Base-by-base conservation (phyloP, 2,113 vertebrate species). In the Melozone crissalis region DNA sequence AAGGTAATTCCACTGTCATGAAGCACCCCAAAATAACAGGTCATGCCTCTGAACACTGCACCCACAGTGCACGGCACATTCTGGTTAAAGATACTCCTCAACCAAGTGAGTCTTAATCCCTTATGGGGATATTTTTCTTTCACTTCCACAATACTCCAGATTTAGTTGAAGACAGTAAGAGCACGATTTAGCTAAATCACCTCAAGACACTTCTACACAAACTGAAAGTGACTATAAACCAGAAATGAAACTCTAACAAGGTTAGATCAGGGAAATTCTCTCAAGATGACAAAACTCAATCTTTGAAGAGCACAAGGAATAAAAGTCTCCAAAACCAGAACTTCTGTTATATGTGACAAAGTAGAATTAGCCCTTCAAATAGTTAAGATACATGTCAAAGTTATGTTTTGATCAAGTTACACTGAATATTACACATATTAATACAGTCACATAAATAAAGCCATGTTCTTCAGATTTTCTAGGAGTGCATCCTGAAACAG, bases 31-130 rank as follows among this genome's bases (percentile, higher is more conserved):
- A 51, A 76, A 22, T 31, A 84, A 49, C 18, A 41, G 20, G 22
- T 43, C 31, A 19, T 4, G 17, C 30, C 76, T 80, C n/a, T 66
- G 59, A 68, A 49, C 5, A 31, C 26, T 51, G 39, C 33, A 47
- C 7, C 30, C 49, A 20, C 1, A 0, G 2, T 5, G 21, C 30
- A 78, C 2, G 0, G 31, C 37, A 84, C 18, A 15, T 61, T 49
- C 62, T 66, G 17, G 9, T 41, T 76, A 44, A 83, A 49, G 30
- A 73, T 21, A 11, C 13, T 81, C 37, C 62, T 91, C 35, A 76
- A 39, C 51, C 72, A 44, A 69, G 28, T 5, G 4, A 61, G 15
- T 6, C 10, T 49, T 61, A 82, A 59, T 43, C 58, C 11, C 33
- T 59, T 47, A 47, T 4, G 7, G n/a, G 24, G 46, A 62, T n/a